Evolutionary conservation across 2,113 vertebrate species (phyloP).

Genomic region (Patagioenas fasciata): DNA sequence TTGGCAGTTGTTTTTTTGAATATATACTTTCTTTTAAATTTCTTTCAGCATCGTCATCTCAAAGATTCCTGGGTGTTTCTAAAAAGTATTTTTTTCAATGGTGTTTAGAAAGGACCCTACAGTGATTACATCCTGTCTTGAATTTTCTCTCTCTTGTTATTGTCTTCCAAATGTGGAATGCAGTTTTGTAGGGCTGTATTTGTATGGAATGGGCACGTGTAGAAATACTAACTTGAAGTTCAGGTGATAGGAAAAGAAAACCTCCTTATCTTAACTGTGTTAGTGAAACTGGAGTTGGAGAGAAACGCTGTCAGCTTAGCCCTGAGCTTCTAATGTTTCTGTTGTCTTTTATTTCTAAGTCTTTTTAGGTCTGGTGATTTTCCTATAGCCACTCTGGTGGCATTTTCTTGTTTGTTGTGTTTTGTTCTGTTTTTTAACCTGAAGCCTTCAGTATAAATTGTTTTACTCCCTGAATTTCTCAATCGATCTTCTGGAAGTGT

Average conservation of each 20-base stretch:
- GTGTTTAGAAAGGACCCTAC: not conserved
- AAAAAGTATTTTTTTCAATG: not conserved
- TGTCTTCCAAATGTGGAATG: not conserved
- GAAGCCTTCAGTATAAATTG: not conserved
- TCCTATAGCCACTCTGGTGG: not conserved
- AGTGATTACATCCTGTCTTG: not conserved
- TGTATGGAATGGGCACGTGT: not conserved
- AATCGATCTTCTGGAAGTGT: not conserved
- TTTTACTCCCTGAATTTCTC: not conserved
- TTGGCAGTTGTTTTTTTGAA: not conserved
- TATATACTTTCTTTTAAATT: not conserved
- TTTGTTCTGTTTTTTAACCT: not conserved
- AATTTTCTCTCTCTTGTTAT: not conserved
- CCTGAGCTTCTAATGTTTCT: not conserved
- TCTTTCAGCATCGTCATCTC: not conserved
- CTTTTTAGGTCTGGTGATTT: not conserved
- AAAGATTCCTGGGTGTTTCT: not conserved
- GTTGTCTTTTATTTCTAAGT: not conserved
- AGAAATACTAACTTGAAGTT: not conserved
- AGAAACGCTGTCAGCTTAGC: not conserved
- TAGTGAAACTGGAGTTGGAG: not conserved
- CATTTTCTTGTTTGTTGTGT: not conserved
- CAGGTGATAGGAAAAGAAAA: not conserved
- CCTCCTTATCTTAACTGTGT: not conserved
- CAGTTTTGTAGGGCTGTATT: not conserved